Base-by-base conservation (phyloP, 2,113 vertebrate genomes). In the Melanocharis versteri region DNA sequence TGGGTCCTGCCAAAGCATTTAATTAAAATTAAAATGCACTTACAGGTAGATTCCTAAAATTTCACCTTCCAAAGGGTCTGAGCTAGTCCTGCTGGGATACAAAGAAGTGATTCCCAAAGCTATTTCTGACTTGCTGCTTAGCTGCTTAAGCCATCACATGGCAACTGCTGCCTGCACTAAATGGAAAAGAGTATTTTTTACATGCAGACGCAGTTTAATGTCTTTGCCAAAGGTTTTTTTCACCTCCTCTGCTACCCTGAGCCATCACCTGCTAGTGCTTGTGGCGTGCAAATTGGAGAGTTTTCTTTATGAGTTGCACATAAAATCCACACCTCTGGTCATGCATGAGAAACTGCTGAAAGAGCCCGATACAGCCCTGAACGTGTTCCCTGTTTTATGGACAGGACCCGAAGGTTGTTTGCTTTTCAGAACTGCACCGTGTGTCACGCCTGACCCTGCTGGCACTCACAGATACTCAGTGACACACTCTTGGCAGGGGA, bases 241-340 rank as follows among this genome's bases (percentile, higher is more conserved):
- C 92, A 87, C 72, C 89, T 96, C 79, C 79, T 94, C 69, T 84
- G 78, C 91, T 93, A 83, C 88, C 37, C 86, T 91, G 93, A 95
- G 68, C 91, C 90, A 90, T 97, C 93, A 97, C 90, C 93, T 97
- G 96, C 93, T 95, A 89, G 94, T 72, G 91, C 92, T 82, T 88
- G 87, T 75, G 66, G 92, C 18, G 91, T 93, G 82, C 87, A 96
- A 94, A 92, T 95, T 91, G 73, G 80, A 72, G 83, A 91, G 78
- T 78, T 96, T 97, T 96, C 93, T 96, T 97, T 97, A 97, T 80
- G 95, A 96, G 92, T 80, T 93, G 93, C 91, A 96, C 92, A 97
- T 97, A 97, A 97, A 97, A 97, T 96, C 97, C 95, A 93, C 95
- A 97, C 97, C 96, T 97, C 92, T 93, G 87, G 94, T 97, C 96